Evolutionary conservation across 2,113 vertebrate species (phyloP), one percentile per base, ranked within the genome.

Genomic region (Empidonax alnorum): DNA sequence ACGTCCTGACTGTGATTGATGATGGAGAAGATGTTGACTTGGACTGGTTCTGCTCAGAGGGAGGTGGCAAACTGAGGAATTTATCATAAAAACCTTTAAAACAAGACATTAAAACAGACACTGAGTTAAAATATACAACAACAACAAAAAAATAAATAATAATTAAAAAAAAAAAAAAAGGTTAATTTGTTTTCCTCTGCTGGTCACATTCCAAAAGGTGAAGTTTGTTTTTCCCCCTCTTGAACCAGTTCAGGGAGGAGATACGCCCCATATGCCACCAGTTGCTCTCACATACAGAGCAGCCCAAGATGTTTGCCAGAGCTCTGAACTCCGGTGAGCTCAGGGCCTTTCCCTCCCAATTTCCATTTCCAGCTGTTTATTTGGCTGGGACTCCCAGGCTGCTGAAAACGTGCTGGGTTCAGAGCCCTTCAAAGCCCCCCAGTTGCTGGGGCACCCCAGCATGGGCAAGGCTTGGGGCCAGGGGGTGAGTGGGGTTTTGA

Each of bases 101-200:
- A 92, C 80, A 86, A 88, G 63, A 89, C 86, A 62, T 88, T 83
- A 68, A 96, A 94, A 71, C 69, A 96, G 89, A 79, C 92, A 28
- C 12, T 4, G 79, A 56, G 63, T 82, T 95, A 84, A 93, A 81
- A 87, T 41, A 90, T 25, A 87, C 93, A 95, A 83, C 65, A 66
- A 44, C 6, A 42, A 44, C 3, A 63, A 78, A 47, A 21, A 66
- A 4, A 85, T 27, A 19, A 19, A 25, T 25, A 50, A 50, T 25
- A 25, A 25, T 24, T 39, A 39, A 39, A 9, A 39, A 8, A 27
- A 33, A 27, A 33, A n/a, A 47, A 67, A 80, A 27, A 87, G 35
- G 44, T 81, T 89, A n/a, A 95, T 98, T 96, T 98, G 94, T 86
- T 97, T 98, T 96, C 81, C 84, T 96, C 94, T 94, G 92, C 91